Base-by-base conservation (phyloP, 2,797 vertebrate species). In the Ibycter americanus region DNA sequence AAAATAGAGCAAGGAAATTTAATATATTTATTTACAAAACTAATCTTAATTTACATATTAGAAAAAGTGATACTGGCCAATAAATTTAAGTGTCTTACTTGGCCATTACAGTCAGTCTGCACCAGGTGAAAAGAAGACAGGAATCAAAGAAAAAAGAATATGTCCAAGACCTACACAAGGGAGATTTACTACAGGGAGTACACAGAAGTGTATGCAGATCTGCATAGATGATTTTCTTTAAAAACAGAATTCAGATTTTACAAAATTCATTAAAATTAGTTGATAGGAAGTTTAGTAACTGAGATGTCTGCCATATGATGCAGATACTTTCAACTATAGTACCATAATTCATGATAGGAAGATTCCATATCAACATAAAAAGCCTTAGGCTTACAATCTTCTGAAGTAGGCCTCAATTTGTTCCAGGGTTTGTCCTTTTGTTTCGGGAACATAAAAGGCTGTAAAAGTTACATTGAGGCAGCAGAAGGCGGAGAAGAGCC, bases 371-470 rank as follows among this genome's bases (percentile, higher is more conserved):
- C 46, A 36, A 9, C 62, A 54, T 32, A 49, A 77, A 91, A 49
- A 61, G 31, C 29, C 22, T 66, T 34, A 40, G 25, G 32, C 19
- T 34, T 65, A 68, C 38, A 27, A 54, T 49, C 93, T 94, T 79
- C 96, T 97, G 94, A 99, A 99, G 74, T 91, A 90, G 66, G 98
- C 97, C 91, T 99, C 98, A 36, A 99, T 99, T 97, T 99, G 98
- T 97, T 99, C 99, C 95, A 99, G 96, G 3, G 98, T 99, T 97
- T 98, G 99, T 81, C 99, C 99, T 97, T 99, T 99, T 14, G 99
- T 99, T 94, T 99, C 99, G 3, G 99, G 99, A 95, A 99, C 84
- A 51, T 97, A 99, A 94, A 97, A 58, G 32, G 98, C 49, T 17
- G 99, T 99, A 97, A 99, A 99, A 91, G 99, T 12, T 85, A 99